Evolutionary conservation across 2,888 invertebrate species (phyloP).

Genomic region (Lathronympha strigana): DNA sequence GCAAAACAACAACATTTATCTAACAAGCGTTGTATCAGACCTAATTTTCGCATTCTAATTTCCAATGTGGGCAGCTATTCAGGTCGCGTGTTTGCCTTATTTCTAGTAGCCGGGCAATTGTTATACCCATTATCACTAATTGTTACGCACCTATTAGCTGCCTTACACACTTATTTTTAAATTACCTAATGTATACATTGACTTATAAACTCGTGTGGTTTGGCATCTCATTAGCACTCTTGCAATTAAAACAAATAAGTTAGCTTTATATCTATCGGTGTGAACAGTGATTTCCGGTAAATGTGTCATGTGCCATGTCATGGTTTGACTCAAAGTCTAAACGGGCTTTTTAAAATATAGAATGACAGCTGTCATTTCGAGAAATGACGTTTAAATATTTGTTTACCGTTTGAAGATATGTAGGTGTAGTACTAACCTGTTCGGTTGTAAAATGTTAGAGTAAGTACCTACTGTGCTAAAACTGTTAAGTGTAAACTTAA

Average conservation of each 20-base stretch:
- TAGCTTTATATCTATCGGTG: not conserved
- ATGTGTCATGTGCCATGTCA: constrained; percentile 13
- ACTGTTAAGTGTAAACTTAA: not conserved
- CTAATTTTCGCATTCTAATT: constrained; percentile 34
- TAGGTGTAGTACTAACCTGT: not conserved
- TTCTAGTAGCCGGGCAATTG: constrained; percentile 24
- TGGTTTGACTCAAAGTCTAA: not conserved
- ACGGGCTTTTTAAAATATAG: not conserved
- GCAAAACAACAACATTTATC: not conserved
- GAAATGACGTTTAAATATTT: not conserved
- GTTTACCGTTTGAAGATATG: not conserved
- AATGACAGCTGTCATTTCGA: constrained; percentile 12
- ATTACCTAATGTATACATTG: constrained; percentile 23
- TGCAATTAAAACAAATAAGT: not conserved
- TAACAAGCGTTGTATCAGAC: not conserved
- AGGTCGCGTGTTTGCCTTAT: constrained; percentile 22
- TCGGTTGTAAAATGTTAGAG: not conserved
- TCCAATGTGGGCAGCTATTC: constrained; percentile 31
- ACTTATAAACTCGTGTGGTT: constrained; percentile 7
- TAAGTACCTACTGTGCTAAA: not conserved
- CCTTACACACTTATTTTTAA: constrained; percentile 9
- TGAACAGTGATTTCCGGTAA: constrained; percentile 5
- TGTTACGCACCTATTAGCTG: constrained; percentile 20
- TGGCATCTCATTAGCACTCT: not conserved
- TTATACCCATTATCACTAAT: constrained; percentile 23